Base-by-base conservation (phyloP, 2,888 invertebrate species). In the Neoascia interrupta region DNA sequence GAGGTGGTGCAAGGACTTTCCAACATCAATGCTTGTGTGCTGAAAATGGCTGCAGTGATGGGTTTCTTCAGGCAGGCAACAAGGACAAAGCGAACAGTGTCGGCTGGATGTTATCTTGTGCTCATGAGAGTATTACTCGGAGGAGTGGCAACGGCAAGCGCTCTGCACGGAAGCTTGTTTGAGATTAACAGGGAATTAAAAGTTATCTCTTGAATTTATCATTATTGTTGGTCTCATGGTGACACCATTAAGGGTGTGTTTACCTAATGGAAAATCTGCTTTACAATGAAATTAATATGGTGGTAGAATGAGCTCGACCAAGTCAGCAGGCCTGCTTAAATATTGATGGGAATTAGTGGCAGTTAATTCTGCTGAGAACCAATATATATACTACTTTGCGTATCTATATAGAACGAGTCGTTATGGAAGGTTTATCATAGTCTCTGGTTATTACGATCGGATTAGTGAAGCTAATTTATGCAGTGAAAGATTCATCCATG, bases 141-240 rank as follows among this genome's bases (percentile, higher is more conserved):
- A 15, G 8, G 13, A 21, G 15, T 53, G 53, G 53, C n/a, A n/a
- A 72, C 28, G n/a, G 5, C 19, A 13, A 53, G 41, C 13, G 28
- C 45, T 23, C 39, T 53, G 13, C 60, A 66, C 76, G 72, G 76
- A 72, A 73, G 66, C 72, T 43, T 73, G 73, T 43, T 73, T 28
- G 11, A 68, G 79, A 79, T 79, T 73, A 79, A 73, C 73, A 79
- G 43, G 54, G 79, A 79, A 73, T 73, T 79, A 79, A 79, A 79
- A 79, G 66, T 73, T 79, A 73, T 79, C 73, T 79, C 41, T 26
- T 60, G 73, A 79, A 79, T 79, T 79, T 73, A 79, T 73, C 79
- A 79, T 79, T 73, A 79, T 66, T 73, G 66, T 73, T 60, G 73
- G 73, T 49, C 66, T 60, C 66, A 72, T 66, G 60, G 79, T 66